Evolutionary conservation across 2,797 vertebrate genomes (phyloP).

Genomic region (Syndactyla subalaris): DNA sequence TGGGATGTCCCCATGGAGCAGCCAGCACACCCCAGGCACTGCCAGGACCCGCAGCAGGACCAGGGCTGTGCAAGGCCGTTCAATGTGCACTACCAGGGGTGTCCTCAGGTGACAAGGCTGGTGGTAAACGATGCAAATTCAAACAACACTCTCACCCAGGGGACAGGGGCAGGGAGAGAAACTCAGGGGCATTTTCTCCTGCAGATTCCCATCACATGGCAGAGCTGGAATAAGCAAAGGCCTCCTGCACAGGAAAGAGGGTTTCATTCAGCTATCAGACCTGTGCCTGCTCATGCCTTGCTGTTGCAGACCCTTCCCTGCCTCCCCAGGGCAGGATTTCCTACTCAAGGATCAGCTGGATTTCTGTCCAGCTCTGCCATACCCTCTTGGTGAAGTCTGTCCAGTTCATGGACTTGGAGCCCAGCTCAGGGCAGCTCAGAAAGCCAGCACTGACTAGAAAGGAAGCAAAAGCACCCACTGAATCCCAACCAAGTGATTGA

Average conservation of each 20-base stretch:
- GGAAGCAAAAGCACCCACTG: background rate
- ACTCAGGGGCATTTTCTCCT: rapidly evolving
- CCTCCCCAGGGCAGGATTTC: background rate
- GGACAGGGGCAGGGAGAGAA: background rate
- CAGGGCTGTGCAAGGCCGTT: rapidly evolving
- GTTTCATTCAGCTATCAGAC: background rate
- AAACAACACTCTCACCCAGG: background rate
- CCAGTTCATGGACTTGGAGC: background rate
- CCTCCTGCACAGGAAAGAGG: background rate
- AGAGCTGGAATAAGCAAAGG: background rate
- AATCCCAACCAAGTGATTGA: background rate
- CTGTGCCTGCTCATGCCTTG: background rate
- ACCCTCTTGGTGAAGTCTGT: background rate
- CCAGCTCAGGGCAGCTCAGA: background rate
- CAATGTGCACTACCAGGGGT: rapidly evolving
- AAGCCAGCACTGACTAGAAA: background rate
- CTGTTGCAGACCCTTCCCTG: background rate
- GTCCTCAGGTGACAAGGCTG: background rate
- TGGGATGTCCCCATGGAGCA: background rate
- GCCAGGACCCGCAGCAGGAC: rapidly evolving
- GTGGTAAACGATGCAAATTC: background rate
- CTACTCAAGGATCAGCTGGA: background rate
- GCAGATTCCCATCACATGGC: background rate
- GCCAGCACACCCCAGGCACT: rapidly evolving
- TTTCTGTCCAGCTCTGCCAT: background rate